These are phyloP conservation scores for Xestoiulus laeticollis DNA, from an alignment of 2,888 invertebrate species.

Conservation along the genomic window DNA sequence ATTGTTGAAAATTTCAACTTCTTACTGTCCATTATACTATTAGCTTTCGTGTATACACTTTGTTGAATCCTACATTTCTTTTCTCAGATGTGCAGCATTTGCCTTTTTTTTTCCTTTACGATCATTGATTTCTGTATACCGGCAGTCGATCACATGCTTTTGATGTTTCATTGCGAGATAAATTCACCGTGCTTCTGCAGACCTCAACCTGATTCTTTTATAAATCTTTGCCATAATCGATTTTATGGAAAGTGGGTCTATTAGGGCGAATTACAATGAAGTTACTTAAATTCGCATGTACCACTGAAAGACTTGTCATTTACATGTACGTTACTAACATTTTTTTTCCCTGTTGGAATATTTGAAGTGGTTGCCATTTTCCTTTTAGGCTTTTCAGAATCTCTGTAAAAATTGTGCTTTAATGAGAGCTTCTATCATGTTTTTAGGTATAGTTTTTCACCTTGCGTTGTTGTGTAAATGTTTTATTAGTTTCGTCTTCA, in stretches of 20 bases:
- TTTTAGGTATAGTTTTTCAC: background rate
- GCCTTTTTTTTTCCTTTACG: background rate
- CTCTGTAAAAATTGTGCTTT: background rate
- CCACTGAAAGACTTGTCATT: background rate
- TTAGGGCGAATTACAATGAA: conserved; percentile 41
- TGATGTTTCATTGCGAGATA: background rate
- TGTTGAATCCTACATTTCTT: background rate
- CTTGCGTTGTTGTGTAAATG: too few species aligned
- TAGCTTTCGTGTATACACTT: background rate
- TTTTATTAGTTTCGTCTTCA: too few species aligned
- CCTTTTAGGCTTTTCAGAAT: background rate
- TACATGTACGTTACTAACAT: background rate
- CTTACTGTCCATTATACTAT: background rate
- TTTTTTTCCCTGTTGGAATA: background rate
- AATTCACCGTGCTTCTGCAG: background rate
- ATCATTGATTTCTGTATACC: conserved; percentile 39
- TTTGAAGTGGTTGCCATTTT: background rate
- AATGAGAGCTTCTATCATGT: background rate
- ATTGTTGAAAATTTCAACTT: background rate
- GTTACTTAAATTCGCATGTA: background rate
- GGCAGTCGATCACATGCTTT: conserved; percentile 24
- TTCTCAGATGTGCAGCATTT: background rate
- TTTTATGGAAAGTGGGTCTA: conserved; percentile 41
- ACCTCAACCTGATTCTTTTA: conserved; percentile 19
- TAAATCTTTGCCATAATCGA: conserved; percentile 31